Evolutionary conservation across 2,888 invertebrate genomes (phyloP).

Genomic region (Vannuccia rotundouncinata): DNA sequence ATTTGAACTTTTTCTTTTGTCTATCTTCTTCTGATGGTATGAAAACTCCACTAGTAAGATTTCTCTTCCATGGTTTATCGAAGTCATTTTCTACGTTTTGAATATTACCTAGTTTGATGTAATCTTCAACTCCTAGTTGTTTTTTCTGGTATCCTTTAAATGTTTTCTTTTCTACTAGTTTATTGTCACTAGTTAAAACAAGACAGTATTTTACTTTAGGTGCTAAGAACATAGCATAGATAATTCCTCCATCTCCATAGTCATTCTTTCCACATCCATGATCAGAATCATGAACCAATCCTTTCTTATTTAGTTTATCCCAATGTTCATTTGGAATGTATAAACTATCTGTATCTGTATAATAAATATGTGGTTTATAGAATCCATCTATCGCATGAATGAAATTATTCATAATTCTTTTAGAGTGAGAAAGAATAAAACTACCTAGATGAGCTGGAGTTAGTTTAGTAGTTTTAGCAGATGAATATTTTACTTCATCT

Average conservation of each 20-base stretch:
- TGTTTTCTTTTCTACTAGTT: constrained; percentile 35
- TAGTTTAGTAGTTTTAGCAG: background rate
- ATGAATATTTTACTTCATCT: background rate
- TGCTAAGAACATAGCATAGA: constrained; percentile 26
- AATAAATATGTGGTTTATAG: constrained; percentile 28
- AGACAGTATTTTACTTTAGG: constrained; percentile 35
- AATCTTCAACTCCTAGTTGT: constrained; percentile 31
- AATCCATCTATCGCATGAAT: constrained; percentile 28
- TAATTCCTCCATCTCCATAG: constrained; percentile 36
- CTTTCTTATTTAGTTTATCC: constrained; percentile 1
- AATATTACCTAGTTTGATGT: constrained; percentile 3
- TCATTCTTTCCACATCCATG: constrained; percentile 23
- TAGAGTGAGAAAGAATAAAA: constrained; percentile 33
- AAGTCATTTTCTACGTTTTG: background rate
- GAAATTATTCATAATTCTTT: constrained; percentile 37
- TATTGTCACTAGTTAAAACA: constrained; percentile 14
- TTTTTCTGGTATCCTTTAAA: constrained; percentile 32
- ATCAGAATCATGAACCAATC: background rate
- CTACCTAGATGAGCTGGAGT: constrained; percentile 30
- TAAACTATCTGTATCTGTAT: constrained; percentile 30
- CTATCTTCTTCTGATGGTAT: background rate
- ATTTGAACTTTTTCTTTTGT: constrained; percentile 22
- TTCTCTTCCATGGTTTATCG: constrained; percentile 24
- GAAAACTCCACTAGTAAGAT: background rate
- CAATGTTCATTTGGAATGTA: constrained; percentile 22